Percentiles rank a stretch among this genome's conserved stretches.
phyloP scores from a whole-genome alignment of 1,140 invertebrate species.

The Drosophila teissieri region DNA sequence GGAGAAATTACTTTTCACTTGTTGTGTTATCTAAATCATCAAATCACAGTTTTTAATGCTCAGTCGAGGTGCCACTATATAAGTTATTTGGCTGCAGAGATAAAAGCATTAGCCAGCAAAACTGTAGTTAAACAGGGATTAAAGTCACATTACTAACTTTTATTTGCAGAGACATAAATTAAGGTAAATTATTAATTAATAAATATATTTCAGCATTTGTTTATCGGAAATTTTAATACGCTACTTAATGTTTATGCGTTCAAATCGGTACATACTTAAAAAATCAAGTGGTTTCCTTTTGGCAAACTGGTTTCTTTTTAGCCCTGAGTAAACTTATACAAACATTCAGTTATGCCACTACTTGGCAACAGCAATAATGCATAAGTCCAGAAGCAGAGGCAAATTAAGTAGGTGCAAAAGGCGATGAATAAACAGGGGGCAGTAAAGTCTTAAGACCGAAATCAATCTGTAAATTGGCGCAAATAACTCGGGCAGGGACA shows the following conservation, averaged over 20 bases:
- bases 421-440: slow-evolving; percentile 43
- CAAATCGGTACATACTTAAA: neutral
- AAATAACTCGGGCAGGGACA: slow-evolving; percentile 66
- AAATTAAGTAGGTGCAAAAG: slow-evolving; percentile 60
- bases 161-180: neutral
- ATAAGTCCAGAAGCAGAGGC: neutral
- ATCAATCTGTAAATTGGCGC: slow-evolving; percentile 77
- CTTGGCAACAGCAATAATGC: slow-evolving; percentile 26
- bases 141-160: neutral
- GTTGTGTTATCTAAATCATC: slow-evolving; percentile 3
- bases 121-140: neutral
- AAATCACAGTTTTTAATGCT: too few species aligned
- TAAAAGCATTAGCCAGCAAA: neutral
- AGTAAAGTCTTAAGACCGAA: slow-evolving; percentile 58
- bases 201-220: neutral
- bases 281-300: neutral
- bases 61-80: too few species aligned
- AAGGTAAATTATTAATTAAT: neutral
- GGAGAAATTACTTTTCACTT: slow-evolving; percentile 11
- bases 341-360: neutral
- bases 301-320: slow-evolving; percentile 3
- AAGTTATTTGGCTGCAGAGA: too few species aligned
- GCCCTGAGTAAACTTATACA: neutral
- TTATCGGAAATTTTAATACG: neutral
- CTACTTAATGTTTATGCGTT: neutral